Evolutionary conservation across 1,140 invertebrate species (phyloP), one percentile per base, ranked within the genome.

Genomic region (Chironomus striatipennis): DNA sequence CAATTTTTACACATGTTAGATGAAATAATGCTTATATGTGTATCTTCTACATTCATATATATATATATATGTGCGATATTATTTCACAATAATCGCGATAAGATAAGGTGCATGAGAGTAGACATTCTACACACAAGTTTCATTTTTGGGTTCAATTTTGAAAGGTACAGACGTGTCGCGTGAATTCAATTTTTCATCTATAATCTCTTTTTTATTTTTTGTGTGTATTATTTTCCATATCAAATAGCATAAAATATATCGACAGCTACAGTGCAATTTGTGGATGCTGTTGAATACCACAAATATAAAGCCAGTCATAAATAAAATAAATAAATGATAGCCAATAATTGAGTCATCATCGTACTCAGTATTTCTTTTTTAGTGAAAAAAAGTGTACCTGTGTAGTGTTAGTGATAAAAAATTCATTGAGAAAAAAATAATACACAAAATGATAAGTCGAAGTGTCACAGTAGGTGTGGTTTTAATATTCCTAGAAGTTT

Each of bases 301-400:
- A 34, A 34, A 34, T 5, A 34, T 34, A 34, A 34, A 34, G 5
- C 24, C 24, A 34, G 24, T 34, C 24, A 34, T 34, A 34, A 34
- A 34, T 34, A 34, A 34, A 34, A 34, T 34, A 34, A 34, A 34
- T 34, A 34, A 34, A 34, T 34, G 24, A 57, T 57, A 57, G 12
- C 47, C 47, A 57, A n/a, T 57, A 57, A 57, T 57, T n/a, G 47
- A 12, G 47, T 57, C 47, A 57, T 57, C 47, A 57, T n/a, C 47
- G 12, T 12, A 34, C 24, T n/a, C n/a, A 1, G 47, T 57, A 57
- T 57, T 12, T 57, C 12, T 12, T 57, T 57, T 57, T 57, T 5
- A 57, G 47, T 15, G 12, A 57, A 57, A 57, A 57, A n/a, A n/a
- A 57, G 12, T n/a, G 12, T 57, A 10, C 12, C 12, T 57, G 47